Base-by-base conservation (phyloP, 1,140 invertebrate species). In the Melipona quadrifasciata region DNA sequence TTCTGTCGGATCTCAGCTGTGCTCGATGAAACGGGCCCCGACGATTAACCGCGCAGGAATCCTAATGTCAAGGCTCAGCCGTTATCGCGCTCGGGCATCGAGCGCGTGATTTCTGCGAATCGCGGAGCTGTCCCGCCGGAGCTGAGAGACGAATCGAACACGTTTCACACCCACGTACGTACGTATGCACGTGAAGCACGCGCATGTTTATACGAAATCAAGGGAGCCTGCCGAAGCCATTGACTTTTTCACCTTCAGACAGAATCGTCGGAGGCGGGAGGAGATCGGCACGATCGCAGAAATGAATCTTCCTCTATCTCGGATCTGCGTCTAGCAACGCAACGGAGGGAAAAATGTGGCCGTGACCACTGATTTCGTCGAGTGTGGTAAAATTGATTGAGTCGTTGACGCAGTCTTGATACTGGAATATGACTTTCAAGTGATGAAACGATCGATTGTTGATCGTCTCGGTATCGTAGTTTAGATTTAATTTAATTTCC, bases 191-290 rank as follows among this genome's bases (percentile, higher is more conserved):
- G 61, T 47, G 51, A 72, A 31, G 31, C 19, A 57, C 51, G 67
- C 61, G 58, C 70, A 55, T 57, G 79, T 85, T 88, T 88, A 31
- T 8, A 80, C 87, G 80, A 79, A 89, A 88, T 86, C 80, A 55
- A 31, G 39, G n/a, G n/a, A 68, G 39, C 27, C 58, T 76, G 16
- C 0, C 1, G 6, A 17, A 78, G 57, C 55, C 65, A 74, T 89
- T 89, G 88, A 89, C 89, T 86, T 84, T 88, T 88, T 89, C 90
- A 91, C 90, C 90, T 91, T 89, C 82, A 91, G 90, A 91, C 90
- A 76, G 80, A 82, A 86, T 79, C 86, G 87, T 89, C 84, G 89
- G 87, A 14, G 88, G 87, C 84, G 73, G 51, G 55, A 80, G 72
- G 87, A 88, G 88, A 82, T 82, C 86, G 75, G 17, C 61, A 61